Percentiles rank a stretch among this genome's conserved stretches.
phyloP scores from a whole-genome alignment of 64 coral and sea anemone species.

The Montipora foliosa region DNA sequence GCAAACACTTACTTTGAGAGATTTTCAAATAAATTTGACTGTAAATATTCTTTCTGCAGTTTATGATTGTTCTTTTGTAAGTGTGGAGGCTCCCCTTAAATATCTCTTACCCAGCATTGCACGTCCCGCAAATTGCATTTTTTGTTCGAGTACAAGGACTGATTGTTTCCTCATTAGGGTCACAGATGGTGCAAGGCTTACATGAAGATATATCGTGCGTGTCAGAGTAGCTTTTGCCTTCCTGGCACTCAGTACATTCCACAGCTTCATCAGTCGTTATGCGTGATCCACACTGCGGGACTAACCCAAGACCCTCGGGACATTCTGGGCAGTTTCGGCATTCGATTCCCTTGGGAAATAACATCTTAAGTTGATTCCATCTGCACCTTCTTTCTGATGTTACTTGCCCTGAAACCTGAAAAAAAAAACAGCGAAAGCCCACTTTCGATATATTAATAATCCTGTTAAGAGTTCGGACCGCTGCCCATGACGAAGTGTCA shows the following conservation, averaged over 20 bases:
- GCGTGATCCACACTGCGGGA: constrained; percentile 74
- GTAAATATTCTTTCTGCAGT: too few relatives aligned
- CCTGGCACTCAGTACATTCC: constrained; percentile 56
- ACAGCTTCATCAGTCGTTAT: constrained; percentile 14
- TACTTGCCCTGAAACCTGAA: background rate
- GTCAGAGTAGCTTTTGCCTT: constrained; percentile 61
- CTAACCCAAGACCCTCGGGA: constrained; percentile 59
- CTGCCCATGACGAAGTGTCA: too few relatives aligned
- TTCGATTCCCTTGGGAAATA: background rate
- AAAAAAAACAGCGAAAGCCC: background rate
- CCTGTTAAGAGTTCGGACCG: too few relatives aligned
- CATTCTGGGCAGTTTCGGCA: constrained; percentile 76
- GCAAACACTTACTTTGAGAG: too few relatives aligned
- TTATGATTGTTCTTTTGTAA: too few relatives aligned
- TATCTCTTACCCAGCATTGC: constrained; percentile 76
- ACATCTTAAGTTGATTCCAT: constrained; percentile 69
- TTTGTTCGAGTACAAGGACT: constrained; percentile 62
- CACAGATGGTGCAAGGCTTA: constrained; percentile 83
- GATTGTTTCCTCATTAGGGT: constrained; percentile 66
- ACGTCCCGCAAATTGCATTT: constrained; percentile 82
- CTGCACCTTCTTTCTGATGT: background rate
- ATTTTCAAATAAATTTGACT: too few relatives aligned
- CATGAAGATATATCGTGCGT: constrained; percentile 70
- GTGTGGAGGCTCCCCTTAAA: too few relatives aligned
- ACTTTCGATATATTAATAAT: too few relatives aligned